phyloP scores from a whole-genome alignment of 1,140 invertebrate species.

The Idris sp. region DNA sequence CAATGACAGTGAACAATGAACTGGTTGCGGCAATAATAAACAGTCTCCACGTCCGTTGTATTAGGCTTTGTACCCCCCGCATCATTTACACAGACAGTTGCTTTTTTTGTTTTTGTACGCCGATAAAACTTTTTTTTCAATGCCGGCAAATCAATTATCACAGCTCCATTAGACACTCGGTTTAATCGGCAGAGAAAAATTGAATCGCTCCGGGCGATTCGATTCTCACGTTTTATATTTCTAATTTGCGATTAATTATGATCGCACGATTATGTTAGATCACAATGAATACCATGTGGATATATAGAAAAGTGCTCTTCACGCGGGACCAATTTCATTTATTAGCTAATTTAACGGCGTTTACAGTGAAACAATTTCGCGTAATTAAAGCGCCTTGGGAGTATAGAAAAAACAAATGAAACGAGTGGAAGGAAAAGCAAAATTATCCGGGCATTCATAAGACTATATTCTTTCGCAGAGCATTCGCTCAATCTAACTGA shows the following conservation, averaged over 20 bases:
- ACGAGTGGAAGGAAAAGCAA: too few species aligned
- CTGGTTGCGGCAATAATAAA: too few species aligned
- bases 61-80: too few species aligned
- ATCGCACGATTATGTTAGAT: slow-evolving; percentile 15
- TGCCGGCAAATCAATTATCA: slow-evolving; percentile 24
- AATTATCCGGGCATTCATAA: too few species aligned
- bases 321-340: slow-evolving; percentile 21
- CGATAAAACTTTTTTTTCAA: slow-evolving; percentile 19
- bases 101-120: slow-evolving; percentile 15
- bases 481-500: slow-evolving; percentile 18
- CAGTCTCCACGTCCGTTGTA: too few species aligned
- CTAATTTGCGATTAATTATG: slow-evolving; percentile 37
- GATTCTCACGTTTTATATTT: too few species aligned
- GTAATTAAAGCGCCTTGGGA: slow-evolving; percentile 12
- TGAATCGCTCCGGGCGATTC: slow-evolving; percentile 3
- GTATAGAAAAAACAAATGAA: slow-evolving; percentile 1
- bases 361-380: slow-evolving; percentile 21
- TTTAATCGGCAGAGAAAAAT: slow-evolving; percentile 6
- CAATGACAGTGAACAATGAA: too few species aligned
- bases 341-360: slow-evolving; percentile 23
- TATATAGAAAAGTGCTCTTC: slow-evolving; percentile 8
- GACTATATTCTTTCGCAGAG: too few species aligned
- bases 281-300: too few species aligned
- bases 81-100: too few species aligned
- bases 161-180: slow-evolving; percentile 13